Base-by-base conservation (phyloP, 2,113 vertebrate genomes). In the Cyprinus carpio region DNA sequence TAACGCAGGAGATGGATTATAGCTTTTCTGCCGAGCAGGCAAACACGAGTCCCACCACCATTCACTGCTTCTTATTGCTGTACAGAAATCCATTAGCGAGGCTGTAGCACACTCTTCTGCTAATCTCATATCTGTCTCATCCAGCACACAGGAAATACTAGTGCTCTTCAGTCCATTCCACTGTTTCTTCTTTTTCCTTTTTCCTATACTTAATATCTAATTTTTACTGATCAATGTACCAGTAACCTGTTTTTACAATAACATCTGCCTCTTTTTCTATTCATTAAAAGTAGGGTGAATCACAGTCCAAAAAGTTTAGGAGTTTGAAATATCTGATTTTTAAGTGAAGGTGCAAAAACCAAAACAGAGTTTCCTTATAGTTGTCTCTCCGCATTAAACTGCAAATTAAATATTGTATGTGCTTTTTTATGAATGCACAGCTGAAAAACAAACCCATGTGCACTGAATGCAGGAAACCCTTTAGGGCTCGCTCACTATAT, bases 1-100 rank as follows among this genome's bases (percentile, higher is more conserved):
- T 93, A 92, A 92, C 92, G 90, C 82, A 75, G 78, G 87, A 85
- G 87, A 85, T 80, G 62, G 86, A 90, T 92, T 88, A 87, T 82
- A 90, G 90, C 89, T 86, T 88, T 90, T 87, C 76, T 87, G 87
- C 82, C 13, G 83, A 86, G 83, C 85, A 85, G 84, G 87, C 87
- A 85, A 58, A 84, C 80, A 69, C 51, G 29, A 34, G 64, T 78
- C 56, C 80, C 69, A 27, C 43, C n/a, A 60, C 51, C 72, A 85
- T 86, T 88, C 79, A 88, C 62, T 6, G 81, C 80, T 81, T 62
- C 75, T 87, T 89, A 85, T 85, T 88, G 83, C 83, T 27, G 83
- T 54, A 77, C 85, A 85, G 85, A 90, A 87, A 87, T 87, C 83
- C 80, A 87, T 88, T 88, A 88, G 81, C n/a, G 65, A 65, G 82